Evolutionary conservation across 2,797 vertebrate species (phyloP), one percentile per base, ranked within the genome.

Genomic region (Gallinago solitaria): DNA sequence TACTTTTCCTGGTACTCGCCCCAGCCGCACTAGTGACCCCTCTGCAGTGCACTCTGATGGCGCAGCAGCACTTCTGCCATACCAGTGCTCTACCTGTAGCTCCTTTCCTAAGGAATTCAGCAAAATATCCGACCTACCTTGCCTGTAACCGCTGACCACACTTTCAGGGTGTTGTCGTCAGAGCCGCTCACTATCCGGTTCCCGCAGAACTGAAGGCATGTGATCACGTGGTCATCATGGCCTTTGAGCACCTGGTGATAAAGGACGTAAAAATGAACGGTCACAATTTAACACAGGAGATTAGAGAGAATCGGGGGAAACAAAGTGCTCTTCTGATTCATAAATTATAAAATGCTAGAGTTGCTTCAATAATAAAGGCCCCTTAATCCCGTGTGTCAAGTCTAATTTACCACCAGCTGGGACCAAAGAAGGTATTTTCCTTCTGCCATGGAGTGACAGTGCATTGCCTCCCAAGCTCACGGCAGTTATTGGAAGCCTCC

Each of bases 221-320:
- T 99, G 97, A 99, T 99, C 96, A 99, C 99, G 9, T 99, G 99
- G 97, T 99, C 99, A 61, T 99, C 99, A 0, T 99, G 99, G 96
- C 99, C 99, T 98, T 99, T 99, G 95, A 99, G 98, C 98, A 99
- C 99, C 99, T 99, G 97, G 12, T n/a, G 35, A 95, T 65, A 78
- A 37, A 81, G 53, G 96, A 86, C 30, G 73, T 12, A 61, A 61
- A 90, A n/a, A 93, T 2, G 9, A 37, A 73, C 43, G 9, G 24
- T 25, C 61, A 77, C 39, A 54, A 23, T 33, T 68, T 53, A 89
- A 79, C 6, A 5, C 63, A 35, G 92, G 64, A 95, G 79, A 91
- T 50, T 21, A 56, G 70, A 37, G 43, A 81, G 54, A 54, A 83
- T 54, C 37, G 59, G 75, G 39, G 87, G 91, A 24, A 68, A 83